phyloP scores from a whole-genome alignment of 2,797 vertebrate species.

The Rhadinocentrus ornatus region DNA sequence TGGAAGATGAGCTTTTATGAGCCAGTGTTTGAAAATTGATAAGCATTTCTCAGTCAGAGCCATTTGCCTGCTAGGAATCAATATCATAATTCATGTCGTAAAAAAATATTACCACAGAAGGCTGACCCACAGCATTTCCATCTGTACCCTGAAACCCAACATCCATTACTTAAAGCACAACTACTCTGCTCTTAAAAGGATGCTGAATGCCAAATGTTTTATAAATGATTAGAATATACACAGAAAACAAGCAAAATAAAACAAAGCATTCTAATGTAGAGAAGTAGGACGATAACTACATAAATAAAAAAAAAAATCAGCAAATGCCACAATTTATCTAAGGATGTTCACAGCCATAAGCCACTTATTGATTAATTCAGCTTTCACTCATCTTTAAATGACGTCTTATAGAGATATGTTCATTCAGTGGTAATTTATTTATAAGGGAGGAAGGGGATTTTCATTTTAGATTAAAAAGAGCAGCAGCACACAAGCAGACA shows the following conservation, averaged over 20 bases:
- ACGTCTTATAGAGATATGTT: constrained; percentile 22
- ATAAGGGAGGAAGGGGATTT: constrained; percentile 18
- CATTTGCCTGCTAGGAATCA: constrained; percentile 77
- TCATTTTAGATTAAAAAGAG: constrained; percentile 16
- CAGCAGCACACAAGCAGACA: constrained; percentile 16
- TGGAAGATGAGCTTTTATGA: constrained; percentile 72
- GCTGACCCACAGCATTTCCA: constrained; percentile 63
- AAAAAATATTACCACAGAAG: constrained; percentile 74
- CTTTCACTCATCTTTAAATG: constrained; percentile 33
- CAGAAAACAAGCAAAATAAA: constrained; percentile 43
- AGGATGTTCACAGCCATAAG: constrained; percentile 6
- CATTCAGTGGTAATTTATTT: constrained; percentile 40
- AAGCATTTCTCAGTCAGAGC: constrained; percentile 70
- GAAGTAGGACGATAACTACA: not conserved
- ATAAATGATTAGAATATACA: constrained; percentile 32
- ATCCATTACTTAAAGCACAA: constrained; percentile 63
- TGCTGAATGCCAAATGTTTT: constrained; percentile 44
- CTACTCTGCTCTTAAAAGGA: constrained; percentile 47
- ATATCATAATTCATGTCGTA: constrained; percentile 77
- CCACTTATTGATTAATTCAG: constrained; percentile 10
- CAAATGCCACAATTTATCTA: constrained; percentile 16
- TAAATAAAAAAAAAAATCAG: constrained; percentile 32
- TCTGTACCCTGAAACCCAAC: constrained; percentile 60
- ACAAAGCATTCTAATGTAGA: not conserved
- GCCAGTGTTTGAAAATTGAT: constrained; percentile 78